Conservation (phyloP, 2,797 vertebrate genomes). For the Arvicola amphibius region DNA sequence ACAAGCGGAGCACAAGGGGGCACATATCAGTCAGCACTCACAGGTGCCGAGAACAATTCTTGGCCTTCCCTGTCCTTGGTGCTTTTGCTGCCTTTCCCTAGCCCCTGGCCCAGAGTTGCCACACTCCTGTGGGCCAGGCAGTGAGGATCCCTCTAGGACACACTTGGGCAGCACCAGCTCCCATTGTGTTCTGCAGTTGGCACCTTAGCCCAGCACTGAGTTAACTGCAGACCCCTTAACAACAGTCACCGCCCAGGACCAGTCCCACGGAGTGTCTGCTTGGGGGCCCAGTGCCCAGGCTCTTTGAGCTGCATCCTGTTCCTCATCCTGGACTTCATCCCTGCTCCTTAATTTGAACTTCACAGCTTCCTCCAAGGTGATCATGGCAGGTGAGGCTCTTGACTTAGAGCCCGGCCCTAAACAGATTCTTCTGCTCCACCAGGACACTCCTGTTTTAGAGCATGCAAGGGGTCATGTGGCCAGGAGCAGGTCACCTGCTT, state of each 20-base stretch:
- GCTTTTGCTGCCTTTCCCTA: not conserved
- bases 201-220: rapidly evolving
- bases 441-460: not conserved
- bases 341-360: not conserved
- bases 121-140: not conserved
- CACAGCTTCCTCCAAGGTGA: not conserved
- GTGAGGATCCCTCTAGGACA: rapidly evolving
- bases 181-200: not conserved
- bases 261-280: not conserved
- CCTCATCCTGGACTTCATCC: not conserved
- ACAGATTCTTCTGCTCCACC: not conserved
- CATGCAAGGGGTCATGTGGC: not conserved
- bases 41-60: not conserved
- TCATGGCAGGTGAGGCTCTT: not conserved
- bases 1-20: rapidly evolving
- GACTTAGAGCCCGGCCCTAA: not conserved
- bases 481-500: not conserved
- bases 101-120: not conserved
- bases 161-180: rapidly evolving
- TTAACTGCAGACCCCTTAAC: not conserved
- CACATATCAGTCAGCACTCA: not conserved
- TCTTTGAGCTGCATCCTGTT: not conserved
- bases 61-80: not conserved
- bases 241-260: not conserved
- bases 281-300: not conserved